Base-by-base conservation (phyloP, 2,113 vertebrate species). In the Aegypius monachus region DNA sequence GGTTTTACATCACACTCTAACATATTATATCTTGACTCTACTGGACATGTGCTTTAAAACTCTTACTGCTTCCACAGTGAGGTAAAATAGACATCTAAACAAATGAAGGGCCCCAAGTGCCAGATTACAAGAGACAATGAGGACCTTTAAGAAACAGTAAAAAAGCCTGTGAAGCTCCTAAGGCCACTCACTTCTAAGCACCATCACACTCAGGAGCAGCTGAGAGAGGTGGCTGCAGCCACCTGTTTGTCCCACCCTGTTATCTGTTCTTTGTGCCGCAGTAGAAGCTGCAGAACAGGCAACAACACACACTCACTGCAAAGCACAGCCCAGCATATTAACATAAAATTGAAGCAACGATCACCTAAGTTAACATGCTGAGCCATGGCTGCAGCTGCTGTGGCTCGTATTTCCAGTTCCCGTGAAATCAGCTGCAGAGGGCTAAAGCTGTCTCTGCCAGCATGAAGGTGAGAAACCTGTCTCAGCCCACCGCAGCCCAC, bases 271-370 rank as follows among this genome's bases (percentile, higher is more conserved):
- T 40, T 21, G 38, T 52, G 47, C 13, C 4, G 0, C 62, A 42
- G 29, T 68, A 58, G 42, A 70, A 25, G 16, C 50, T 66, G 34
- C 42, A 42, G 36, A 84, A 84, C 45, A 38, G 66, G 38, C 27
- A 32, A 19, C 9, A 5, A 17, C 9, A 4, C 2, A 4, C 11
- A 8, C 34, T 42, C 56, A 55, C 17, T 0, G 0, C n/a, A 22
- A 45, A 65, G 53, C 32, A 23, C 40, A 50, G 18, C 14, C 50
- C 29, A 61, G 16, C 9, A 11, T 6, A 16, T 16, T 45, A 66
- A 66, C 10, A 31, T 7, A 47, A 62, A 75, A 77, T 10, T 71
- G 47, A 81, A 71, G 18, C 42, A 61, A 61, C 2, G 1, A 50
- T 15, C 48, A 47, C 31, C 38, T 7, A 25, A 45, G 27, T 21